Percentiles rank a stretch among this genome's conserved stretches.
phyloP scores from a whole-genome alignment of 2,888 invertebrate species.

The Cryptocheilus praepositus region DNA sequence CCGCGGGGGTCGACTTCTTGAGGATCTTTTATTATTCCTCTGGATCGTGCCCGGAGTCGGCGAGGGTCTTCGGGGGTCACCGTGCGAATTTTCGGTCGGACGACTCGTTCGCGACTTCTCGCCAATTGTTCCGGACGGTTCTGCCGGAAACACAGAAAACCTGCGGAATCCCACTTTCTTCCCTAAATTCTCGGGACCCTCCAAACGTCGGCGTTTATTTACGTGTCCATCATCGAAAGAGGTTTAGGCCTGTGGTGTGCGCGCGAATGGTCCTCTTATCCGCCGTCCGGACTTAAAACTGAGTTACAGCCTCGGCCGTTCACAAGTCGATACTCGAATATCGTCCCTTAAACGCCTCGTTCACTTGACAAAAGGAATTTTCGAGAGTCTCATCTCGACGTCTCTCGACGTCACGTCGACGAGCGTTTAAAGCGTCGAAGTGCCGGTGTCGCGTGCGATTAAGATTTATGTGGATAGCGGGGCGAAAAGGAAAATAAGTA shows the following conservation, averaged over 20 bases:
- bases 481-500: constrained; percentile 45
- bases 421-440: constrained; percentile 29
- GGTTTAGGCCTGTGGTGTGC: too few relatives aligned
- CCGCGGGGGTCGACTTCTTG: constrained; percentile 28
- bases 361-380: too few relatives aligned
- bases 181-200: too few relatives aligned
- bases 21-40: constrained; percentile 51
- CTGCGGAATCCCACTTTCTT: not conserved
- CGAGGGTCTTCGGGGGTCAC: constrained; percentile 36
- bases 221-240: too few relatives aligned
- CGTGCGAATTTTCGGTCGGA: constrained; percentile 42
- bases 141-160: not conserved
- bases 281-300: too few relatives aligned
- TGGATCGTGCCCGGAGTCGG: constrained; percentile 39
- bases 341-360: too few relatives aligned
- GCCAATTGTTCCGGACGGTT: not conserved
- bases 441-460: constrained; percentile 41
- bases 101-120: not conserved
- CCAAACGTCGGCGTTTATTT: too few relatives aligned
- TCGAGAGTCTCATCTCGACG: too few relatives aligned
- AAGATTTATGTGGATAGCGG: constrained; percentile 49
- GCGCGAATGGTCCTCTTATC: too few relatives aligned
- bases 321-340: too few relatives aligned
- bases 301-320: too few relatives aligned
- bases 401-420: too few relatives aligned